phyloP scores from a whole-genome alignment of 2,888 invertebrate genomes.

The Griposia aprilina region DNA sequence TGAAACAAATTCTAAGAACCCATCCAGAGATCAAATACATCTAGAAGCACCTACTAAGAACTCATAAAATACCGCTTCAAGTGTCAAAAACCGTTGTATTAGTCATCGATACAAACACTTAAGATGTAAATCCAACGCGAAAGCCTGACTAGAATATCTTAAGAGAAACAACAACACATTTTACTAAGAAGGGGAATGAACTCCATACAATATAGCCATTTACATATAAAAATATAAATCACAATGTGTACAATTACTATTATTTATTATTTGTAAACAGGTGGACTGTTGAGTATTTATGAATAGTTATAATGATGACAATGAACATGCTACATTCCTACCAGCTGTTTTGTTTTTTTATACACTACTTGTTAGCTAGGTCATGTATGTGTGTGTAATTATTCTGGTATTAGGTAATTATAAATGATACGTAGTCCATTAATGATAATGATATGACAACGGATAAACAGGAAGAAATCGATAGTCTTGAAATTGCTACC shows the following conservation, averaged over 20 bases:
- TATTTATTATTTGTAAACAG: slow-evolving; percentile 73
- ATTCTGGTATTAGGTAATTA: slow-evolving; percentile 6
- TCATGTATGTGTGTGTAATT: slow-evolving; percentile 28
- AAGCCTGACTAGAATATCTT: slow-evolving; percentile 74
- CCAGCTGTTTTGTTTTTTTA: slow-evolving; percentile 54
- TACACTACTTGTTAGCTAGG: slow-evolving; percentile 50
- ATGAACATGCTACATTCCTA: slow-evolving; percentile 54
- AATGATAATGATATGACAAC: not conserved
- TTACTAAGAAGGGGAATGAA: slow-evolving; percentile 77
- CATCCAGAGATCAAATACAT: slow-evolving; percentile 18
- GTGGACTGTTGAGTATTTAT: slow-evolving; percentile 58
- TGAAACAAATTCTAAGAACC: slow-evolving; percentile 24
- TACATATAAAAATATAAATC: slow-evolving; percentile 75
- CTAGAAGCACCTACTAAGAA: slow-evolving; percentile 22
- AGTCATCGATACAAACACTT: slow-evolving; percentile 58
- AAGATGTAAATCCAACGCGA: slow-evolving; percentile 65
- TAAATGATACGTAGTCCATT: not conserved
- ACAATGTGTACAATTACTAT: slow-evolving; percentile 71
- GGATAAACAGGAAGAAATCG: slow-evolving; percentile 7
- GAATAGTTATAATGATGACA: slow-evolving; percentile 58
- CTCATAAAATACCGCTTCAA: slow-evolving; percentile 46
- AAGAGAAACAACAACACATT: slow-evolving; percentile 64
- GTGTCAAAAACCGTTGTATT: slow-evolving; percentile 48
- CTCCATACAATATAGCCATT: slow-evolving; percentile 79
- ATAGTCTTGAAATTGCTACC: slow-evolving; percentile 9